Conservation (phyloP, 2,797 vertebrate species). For the Ceryle rudis region DNA sequence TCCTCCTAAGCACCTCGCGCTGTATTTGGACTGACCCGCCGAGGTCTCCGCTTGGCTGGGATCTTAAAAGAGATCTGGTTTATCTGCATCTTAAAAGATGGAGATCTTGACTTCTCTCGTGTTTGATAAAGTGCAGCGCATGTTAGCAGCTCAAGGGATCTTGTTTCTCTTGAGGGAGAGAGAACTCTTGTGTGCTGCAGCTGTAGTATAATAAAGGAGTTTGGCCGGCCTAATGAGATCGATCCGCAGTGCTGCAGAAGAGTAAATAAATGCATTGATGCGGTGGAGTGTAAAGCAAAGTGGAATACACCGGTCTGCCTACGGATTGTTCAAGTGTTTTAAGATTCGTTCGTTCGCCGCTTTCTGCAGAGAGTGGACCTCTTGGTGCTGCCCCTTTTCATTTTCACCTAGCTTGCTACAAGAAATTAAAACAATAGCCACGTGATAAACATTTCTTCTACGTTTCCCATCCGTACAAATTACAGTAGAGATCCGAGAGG, state of each 20-base stretch:
- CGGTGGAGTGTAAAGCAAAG: not conserved
- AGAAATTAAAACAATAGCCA: not conserved
- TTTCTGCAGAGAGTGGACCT: not conserved
- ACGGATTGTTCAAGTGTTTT: not conserved
- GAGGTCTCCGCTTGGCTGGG: not conserved
- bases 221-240: not conserved
- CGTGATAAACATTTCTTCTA: not conserved
- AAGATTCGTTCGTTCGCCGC: not conserved
- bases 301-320: not conserved
- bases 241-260: not conserved
- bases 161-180: not conserved
- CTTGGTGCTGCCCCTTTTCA: not conserved
- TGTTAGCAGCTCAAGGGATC: not conserved
- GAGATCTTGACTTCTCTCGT: not conserved
- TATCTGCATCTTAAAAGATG: not conserved
- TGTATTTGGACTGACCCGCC: not conserved
- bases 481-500: not conserved
- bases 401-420: not conserved
- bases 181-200: not conserved
- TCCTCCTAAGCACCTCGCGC: fast-evolving
- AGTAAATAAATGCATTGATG: not conserved
- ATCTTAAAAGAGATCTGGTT: not conserved
- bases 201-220: not conserved
- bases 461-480: not conserved
- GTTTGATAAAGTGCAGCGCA: not conserved